A percentile compares a stretch with the other conserved stretches of the same genome.
Conservation (phyloP, 2,888 invertebrate genomes). For the Aquatica leii region DNA sequence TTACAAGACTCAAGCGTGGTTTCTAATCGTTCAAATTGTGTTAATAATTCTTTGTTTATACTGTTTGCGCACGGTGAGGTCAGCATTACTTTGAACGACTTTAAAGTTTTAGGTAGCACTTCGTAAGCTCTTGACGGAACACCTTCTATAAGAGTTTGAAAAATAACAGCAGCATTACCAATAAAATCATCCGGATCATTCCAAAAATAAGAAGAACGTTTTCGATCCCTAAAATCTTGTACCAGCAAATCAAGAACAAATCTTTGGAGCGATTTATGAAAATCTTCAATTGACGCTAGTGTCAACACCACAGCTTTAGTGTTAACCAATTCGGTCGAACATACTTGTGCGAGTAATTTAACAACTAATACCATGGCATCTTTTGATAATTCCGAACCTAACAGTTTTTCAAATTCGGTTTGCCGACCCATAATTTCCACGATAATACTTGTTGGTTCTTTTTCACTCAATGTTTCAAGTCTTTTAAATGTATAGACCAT, state of each 20-base stretch:
- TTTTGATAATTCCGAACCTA: conserved; percentile 47
- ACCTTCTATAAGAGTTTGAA: conserved; percentile 56
- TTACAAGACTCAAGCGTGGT: too few relatives aligned
- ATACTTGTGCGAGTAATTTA: conserved; percentile 62
- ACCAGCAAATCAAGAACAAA: conserved; percentile 42
- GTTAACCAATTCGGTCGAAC: conserved; percentile 48
- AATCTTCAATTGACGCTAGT: conserved; percentile 35
- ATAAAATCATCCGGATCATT: conserved; percentile 45
- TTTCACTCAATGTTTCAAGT: conserved; percentile 59
- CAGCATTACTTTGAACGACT: too few relatives aligned
- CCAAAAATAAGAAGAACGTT: conserved; percentile 41
- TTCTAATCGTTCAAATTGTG: too few relatives aligned
- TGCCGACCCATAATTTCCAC: conserved; percentile 59
- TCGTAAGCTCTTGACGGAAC: conserved; percentile 48
- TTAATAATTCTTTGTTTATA: too few relatives aligned
- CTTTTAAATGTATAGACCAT: conserved; percentile 61
- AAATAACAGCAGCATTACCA: conserved; percentile 42
- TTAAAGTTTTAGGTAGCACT: conserved; percentile 37
- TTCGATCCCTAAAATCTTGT: conserved; percentile 32
- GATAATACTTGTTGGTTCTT: conserved; percentile 59
- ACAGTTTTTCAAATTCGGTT: conserved; percentile 62
- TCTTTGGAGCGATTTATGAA: conserved; percentile 40
- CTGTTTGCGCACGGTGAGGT: too few relatives aligned
- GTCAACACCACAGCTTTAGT: conserved; percentile 42
- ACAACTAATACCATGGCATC: conserved; percentile 22